Base-by-base conservation (phyloP, 1,140 invertebrate species). In the Dendrolimus kikuchii region DNA sequence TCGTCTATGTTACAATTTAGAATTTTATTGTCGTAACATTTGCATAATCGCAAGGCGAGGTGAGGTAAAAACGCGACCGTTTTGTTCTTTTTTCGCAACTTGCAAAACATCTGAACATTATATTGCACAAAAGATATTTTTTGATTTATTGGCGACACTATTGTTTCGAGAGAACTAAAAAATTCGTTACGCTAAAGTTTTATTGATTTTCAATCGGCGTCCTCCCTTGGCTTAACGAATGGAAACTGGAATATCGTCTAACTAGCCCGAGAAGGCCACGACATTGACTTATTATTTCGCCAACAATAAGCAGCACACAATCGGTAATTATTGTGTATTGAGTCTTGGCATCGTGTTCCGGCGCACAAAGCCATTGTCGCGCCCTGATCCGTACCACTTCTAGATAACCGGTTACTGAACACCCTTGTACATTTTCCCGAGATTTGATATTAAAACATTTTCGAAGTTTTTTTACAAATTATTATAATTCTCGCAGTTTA, bases 21-120 rank as follows among this genome's bases (percentile, higher is more conserved):
- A 77, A 70, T 37, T 79, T 81, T 78, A 86, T 78, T 83, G 80
- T 78, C 59, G 65, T 70, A 59, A 69, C 63, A 86, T 84, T 86
- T 86, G 79, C 82, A 86, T 86, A 84, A 86, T 80, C 76, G 68
- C 71, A 71, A 74, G 66, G 73, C 73, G 64, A 82, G 66, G 67
- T 66, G 64, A 57, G 62, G 70, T 69, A 82, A 83, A 86, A 85
- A 82, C 71, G 59, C 55, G 62, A 66, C 51, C 56, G 62, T 81
- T 85, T 81, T 80, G 66, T 75, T 74, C 68, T 68, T 71, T 83
- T 81, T 71, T 72, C 59, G 67, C 57, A 68, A 64, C 60, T 71
- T 61, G 74, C 63, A 75, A 75, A 75, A 76, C 74, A 53, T 38
- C 50, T 56, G 72, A 71, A 72, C 64, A 73, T 64, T 59, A 58